Conservation (phyloP, 2,113 vertebrate genomes). For the Chlamydotis undulata region DNA sequence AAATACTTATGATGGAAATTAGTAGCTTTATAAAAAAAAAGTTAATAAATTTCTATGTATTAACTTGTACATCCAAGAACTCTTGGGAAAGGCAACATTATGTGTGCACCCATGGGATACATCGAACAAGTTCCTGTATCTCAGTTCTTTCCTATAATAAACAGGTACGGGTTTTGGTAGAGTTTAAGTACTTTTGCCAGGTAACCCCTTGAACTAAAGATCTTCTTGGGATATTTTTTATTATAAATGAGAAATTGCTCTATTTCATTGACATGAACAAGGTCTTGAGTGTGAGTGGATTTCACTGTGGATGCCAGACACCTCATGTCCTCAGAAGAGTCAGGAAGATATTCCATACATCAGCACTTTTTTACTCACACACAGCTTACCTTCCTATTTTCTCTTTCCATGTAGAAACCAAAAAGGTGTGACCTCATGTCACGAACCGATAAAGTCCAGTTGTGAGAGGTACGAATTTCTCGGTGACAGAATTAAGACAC, state of each 20-base stretch:
- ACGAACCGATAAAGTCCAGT: too few relatives aligned
- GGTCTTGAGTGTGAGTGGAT: neutral
- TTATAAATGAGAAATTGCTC: neutral
- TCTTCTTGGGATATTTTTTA: neutral
- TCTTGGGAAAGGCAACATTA: neutral
- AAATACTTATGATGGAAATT: neutral
- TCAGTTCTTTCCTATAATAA: neutral
- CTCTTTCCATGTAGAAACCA: neutral
- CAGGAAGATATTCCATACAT: neutral
- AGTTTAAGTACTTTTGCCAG: neutral
- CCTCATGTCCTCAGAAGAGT: neutral
- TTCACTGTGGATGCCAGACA: neutral
- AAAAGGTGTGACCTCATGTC: neutral
- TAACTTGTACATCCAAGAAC: neutral
- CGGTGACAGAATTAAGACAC: too few relatives aligned
- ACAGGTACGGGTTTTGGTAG: neutral
- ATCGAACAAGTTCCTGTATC: neutral
- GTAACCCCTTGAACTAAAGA: neutral
- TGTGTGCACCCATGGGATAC: neutral
- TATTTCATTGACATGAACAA: neutral
- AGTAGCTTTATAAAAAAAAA: neutral
- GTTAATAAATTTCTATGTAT: neutral
- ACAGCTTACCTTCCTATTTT: neutral
- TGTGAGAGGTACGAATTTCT: too few relatives aligned
- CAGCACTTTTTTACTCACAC: rapidly evolving